Evolutionary conservation across 2,888 invertebrate genomes (phyloP).

Genomic region (Nesidiocoris tenuis): DNA sequence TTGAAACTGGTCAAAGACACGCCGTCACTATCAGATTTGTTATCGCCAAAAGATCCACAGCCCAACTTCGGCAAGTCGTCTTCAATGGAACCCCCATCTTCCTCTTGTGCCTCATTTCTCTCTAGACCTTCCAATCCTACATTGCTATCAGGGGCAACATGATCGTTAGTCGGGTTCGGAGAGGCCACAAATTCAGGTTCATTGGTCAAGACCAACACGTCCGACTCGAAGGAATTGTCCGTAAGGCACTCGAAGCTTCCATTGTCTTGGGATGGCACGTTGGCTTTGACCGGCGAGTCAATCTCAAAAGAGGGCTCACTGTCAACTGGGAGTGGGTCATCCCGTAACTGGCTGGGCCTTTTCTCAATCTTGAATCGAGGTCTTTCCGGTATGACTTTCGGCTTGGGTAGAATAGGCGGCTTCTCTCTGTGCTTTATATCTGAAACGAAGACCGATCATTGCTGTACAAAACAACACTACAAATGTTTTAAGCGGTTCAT

Average conservation of each 20-base stretch:
- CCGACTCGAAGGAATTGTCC: background rate
- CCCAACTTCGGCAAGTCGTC: background rate
- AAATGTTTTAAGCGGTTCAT: no score
- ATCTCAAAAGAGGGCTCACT: background rate
- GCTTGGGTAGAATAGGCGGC: slow-evolving; percentile 29
- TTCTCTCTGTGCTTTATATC: background rate
- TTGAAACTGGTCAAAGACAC: slow-evolving; percentile 16
- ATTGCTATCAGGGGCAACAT: background rate
- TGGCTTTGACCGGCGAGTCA: background rate
- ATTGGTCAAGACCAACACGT: background rate
- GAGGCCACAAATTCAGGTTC: background rate
- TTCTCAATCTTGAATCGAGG: background rate
- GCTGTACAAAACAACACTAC: no score
- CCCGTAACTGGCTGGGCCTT: background rate
- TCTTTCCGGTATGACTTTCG: slow-evolving; percentile 33
- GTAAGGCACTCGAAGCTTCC: background rate
- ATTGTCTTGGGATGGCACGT: background rate
- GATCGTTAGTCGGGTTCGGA: background rate
- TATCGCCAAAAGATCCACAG: background rate
- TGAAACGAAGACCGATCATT: no score
- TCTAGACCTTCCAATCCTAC: background rate
- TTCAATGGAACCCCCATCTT: background rate
- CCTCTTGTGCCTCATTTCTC: background rate
- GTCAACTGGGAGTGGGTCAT: background rate
- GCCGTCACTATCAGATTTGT: slow-evolving; percentile 25